phyloP scores from a whole-genome alignment of 2,113 vertebrate genomes.

The Patagioenas fasciata region DNA sequence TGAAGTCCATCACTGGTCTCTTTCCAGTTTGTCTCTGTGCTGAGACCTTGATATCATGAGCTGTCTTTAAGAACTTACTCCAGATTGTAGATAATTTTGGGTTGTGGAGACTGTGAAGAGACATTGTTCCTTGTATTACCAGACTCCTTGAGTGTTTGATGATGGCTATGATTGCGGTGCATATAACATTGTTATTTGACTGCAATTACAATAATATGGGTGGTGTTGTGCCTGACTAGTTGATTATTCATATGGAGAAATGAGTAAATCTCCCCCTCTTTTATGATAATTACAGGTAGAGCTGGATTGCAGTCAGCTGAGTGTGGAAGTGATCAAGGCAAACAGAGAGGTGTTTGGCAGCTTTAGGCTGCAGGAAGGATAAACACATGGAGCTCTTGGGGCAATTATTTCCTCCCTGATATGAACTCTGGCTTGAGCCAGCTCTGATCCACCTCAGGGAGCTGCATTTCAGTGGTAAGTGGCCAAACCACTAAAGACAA shows the following conservation, averaged over 20 bases:
- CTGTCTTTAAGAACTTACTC: not conserved
- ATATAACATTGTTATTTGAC: conserved; percentile 5
- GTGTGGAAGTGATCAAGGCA: not conserved
- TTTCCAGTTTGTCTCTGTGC: not conserved
- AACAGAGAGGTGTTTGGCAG: not conserved
- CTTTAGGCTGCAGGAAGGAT: not conserved
- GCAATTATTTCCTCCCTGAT: not conserved
- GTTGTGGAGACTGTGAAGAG: not conserved
- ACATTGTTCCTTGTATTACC: not conserved
- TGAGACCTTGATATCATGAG: not conserved
- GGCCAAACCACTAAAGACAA: not conserved
- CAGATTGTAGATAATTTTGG: not conserved
- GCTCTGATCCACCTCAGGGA: not conserved
- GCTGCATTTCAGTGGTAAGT: not conserved
- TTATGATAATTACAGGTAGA: conserved; percentile 8
- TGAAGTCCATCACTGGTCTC: not conserved
- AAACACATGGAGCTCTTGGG: not conserved
- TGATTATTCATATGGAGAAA: conserved; percentile 45
- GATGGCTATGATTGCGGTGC: not conserved
- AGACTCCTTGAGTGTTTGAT: not conserved
- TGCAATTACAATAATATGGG: conserved; percentile 12
- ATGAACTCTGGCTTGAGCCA: not conserved
- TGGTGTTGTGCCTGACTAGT: conserved; percentile 33
- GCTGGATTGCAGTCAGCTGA: not conserved
- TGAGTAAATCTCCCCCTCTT: not conserved